A percentile compares a stretch with the other conserved stretches of the same genome.
Evolutionary conservation across 2,888 invertebrate genomes (phyloP).

Genomic region (Luffia ferchaultella): DNA sequence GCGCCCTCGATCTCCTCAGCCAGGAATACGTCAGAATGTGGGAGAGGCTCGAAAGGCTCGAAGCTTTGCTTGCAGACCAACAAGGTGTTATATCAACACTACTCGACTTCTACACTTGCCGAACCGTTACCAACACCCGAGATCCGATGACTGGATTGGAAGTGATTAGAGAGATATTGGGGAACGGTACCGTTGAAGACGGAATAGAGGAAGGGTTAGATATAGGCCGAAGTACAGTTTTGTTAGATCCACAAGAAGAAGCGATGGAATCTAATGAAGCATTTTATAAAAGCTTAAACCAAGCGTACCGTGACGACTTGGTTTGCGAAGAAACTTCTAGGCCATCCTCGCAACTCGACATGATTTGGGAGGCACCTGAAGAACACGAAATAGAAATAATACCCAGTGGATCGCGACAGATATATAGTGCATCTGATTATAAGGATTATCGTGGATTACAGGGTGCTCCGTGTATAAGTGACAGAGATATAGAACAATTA

Average conservation of each 20-base stretch:
- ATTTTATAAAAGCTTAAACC: conserved; percentile 87
- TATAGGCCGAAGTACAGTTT: conserved; percentile 47
- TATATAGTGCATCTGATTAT: conserved; percentile 80
- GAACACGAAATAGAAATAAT: conserved; percentile 70
- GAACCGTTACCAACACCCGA: conserved; percentile 51
- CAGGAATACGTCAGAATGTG: conserved; percentile 95
- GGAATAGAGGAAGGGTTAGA: conserved; percentile 73
- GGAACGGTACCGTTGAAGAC: conserved; percentile 72
- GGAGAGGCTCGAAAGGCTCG: conserved; percentile 89
- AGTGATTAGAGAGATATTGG: conserved; percentile 72
- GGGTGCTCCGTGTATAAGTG: conserved; percentile 77
- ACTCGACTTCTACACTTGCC: conserved; percentile 77
- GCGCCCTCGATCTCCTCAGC: conserved; percentile 87
- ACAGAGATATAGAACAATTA: conserved; percentile 80
- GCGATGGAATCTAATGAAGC: conserved; percentile 82
- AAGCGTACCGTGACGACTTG: conserved; percentile 84
- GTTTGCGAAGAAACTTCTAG: conserved; percentile 70
- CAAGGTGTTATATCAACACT: conserved; percentile 90
- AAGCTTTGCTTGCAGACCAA: conserved; percentile 86
- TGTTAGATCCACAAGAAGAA: conserved; percentile 50
- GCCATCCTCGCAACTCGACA: conserved; percentile 78
- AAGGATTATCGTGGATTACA: conserved; percentile 76
- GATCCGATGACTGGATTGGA: conserved; percentile 63
- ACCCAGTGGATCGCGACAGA: conserved; percentile 65
- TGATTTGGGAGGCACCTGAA: conserved; percentile 89